Percentiles rank a stretch among this genome's conserved stretches.
Conservation (phyloP, 2,797 vertebrate genomes). For the Anniella stebbinsi region DNA sequence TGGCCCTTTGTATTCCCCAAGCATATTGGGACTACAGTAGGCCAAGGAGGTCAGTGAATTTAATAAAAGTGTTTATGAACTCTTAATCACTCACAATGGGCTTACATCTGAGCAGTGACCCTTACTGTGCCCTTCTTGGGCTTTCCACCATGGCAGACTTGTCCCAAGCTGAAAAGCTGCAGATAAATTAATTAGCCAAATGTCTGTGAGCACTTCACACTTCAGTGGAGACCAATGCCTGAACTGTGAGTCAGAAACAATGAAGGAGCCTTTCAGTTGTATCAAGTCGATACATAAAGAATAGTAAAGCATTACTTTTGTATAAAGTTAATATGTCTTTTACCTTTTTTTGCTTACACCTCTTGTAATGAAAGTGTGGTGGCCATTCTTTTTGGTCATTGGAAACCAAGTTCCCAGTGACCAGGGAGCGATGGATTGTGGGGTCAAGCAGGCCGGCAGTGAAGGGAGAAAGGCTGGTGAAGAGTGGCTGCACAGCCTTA, state of each 20-base stretch:
- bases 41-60: not conserved
- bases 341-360: not conserved
- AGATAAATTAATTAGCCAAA: not conserved
- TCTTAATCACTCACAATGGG: not conserved
- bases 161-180: not conserved
- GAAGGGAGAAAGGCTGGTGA: too few species aligned
- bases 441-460: too few species aligned
- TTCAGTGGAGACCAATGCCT: slow-evolving; percentile 8
- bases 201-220: slow-evolving; percentile 1
- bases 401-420: too few species aligned
- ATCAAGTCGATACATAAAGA: not conserved
- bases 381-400: not conserved
- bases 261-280: not conserved
- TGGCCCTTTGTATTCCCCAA: not conserved
- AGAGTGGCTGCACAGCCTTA: too few species aligned
- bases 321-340: not conserved
- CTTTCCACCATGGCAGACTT: not conserved
- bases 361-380: not conserved
- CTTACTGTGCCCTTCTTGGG: not conserved
- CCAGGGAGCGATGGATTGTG: too few species aligned
- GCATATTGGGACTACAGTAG: too few species aligned
- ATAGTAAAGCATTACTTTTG: not conserved
- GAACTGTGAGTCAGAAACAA: not conserved
- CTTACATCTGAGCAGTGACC: not conserved
- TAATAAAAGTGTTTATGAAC: slow-evolving; percentile 7